A percentile compares a stretch with the other conserved stretches of the same genome.
phyloP scores from a whole-genome alignment of 2,113 vertebrate species.

The Dipodomys merriami region DNA sequence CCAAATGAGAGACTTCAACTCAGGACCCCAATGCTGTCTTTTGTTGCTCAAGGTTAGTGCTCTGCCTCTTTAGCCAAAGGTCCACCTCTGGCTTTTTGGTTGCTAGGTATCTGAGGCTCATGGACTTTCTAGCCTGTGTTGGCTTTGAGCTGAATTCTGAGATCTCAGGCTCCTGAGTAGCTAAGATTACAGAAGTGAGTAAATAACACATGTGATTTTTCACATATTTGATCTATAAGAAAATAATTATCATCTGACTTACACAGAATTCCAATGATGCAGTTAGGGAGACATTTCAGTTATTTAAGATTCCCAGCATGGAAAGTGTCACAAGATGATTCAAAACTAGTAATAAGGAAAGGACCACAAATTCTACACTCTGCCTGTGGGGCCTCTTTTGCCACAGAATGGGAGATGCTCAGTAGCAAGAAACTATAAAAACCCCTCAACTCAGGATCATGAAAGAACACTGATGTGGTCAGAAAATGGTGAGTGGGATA shows the following conservation, averaged over 20 bases:
- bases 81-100: too few species aligned
- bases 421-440: neutral
- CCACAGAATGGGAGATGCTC: neutral
- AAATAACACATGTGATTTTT: neutral
- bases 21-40: too few species aligned
- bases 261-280: neutral
- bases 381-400: neutral
- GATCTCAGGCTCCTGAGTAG: too few species aligned
- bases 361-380: neutral
- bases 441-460: neutral
- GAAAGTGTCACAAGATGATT: conserved; percentile 29
- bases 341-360: neutral
- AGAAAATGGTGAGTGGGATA: neutral
- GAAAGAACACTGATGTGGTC: conserved; percentile 1
- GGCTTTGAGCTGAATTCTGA: too few species aligned
- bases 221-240: conserved; percentile 42
- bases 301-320: conserved; percentile 45
- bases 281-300: neutral
- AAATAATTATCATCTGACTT: conserved; percentile 30
- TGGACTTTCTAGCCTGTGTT: too few species aligned
- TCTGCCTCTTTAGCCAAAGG: too few species aligned
- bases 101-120: too few species aligned
- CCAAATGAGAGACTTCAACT: too few species aligned
- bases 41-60: too few species aligned
- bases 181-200: too few species aligned